Percentiles rank a stretch among this genome's conserved stretches.
Conservation (phyloP, 2,888 invertebrate genomes). For the Leptinotarsa juncta region DNA sequence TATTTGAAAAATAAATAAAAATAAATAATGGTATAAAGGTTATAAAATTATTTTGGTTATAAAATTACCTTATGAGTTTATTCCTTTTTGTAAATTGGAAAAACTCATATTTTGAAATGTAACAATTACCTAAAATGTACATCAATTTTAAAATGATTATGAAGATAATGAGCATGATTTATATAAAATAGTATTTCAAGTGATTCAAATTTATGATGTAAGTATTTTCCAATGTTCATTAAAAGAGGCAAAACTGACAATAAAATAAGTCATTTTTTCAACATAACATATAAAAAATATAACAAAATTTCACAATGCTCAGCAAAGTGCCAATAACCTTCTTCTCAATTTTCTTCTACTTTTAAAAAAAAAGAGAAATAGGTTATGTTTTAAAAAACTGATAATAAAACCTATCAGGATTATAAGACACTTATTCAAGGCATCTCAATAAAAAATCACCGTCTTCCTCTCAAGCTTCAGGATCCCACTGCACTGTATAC, state of each 20-base stretch:
- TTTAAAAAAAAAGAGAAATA: too few species aligned
- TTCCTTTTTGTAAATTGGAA: background rate
- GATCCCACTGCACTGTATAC: slow-evolving; percentile 54
- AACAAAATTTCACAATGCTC: too few species aligned
- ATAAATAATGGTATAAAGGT: background rate
- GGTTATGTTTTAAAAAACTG: too few species aligned
- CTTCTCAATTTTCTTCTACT: too few species aligned
- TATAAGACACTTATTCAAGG: too few species aligned
- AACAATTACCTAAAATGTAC: background rate
- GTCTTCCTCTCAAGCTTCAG: slow-evolving; percentile 22
- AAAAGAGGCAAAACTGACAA: too few species aligned
- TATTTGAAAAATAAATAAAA: background rate
- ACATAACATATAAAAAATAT: too few species aligned
- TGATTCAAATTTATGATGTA: background rate
- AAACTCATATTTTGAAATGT: background rate
- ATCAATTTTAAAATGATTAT: background rate
- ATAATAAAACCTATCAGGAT: too few species aligned
- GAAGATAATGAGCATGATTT: too few species aligned
- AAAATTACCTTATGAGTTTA: background rate
- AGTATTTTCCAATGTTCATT: background rate
- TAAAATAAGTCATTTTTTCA: too few species aligned
- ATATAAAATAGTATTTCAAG: background rate
- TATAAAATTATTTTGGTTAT: background rate
- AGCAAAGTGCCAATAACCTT: too few species aligned
- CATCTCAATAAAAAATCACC: too few species aligned